A percentile compares a stretch with the other conserved stretches of the same genome.
phyloP scores from a whole-genome alignment of 2,113 vertebrate species.

The Mustela nigripes region DNA sequence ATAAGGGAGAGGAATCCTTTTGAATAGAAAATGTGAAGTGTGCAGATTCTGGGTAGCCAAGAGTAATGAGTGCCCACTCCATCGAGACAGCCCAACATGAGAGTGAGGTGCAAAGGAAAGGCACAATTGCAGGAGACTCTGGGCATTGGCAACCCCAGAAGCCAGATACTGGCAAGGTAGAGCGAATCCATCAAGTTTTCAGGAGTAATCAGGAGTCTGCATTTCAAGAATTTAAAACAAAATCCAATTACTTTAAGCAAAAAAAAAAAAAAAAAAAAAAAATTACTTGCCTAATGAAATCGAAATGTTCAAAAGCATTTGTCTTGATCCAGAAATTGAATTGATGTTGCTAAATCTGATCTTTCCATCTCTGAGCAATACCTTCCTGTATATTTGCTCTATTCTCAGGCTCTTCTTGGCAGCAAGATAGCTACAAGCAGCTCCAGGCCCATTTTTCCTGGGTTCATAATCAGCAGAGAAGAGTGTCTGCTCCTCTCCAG shows the following conservation, averaged over 20 bases:
- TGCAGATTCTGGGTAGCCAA: not conserved
- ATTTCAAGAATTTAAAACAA: slow-evolving; percentile 9
- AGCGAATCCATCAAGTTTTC: not conserved
- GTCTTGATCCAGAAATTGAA: not conserved
- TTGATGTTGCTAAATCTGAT: not conserved
- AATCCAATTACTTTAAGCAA: not conserved
- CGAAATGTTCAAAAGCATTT: slow-evolving; percentile 8
- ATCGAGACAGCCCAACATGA: not conserved
- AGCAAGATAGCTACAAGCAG: not conserved
- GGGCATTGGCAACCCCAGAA: not conserved
- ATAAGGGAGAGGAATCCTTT: not conserved
- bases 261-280: not conserved
- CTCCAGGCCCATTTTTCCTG: not conserved
- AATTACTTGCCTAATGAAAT: not conserved
- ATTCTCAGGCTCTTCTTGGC: not conserved
- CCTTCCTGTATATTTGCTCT: not conserved
- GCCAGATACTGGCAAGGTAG: not conserved
- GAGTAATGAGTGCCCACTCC: not conserved
- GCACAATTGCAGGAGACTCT: not conserved
- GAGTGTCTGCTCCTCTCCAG: not conserved
- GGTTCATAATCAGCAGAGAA: not conserved
- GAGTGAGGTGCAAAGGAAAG: not conserved
- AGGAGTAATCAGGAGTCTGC: not conserved
- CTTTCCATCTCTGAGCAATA: not conserved
- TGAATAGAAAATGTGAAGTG: not conserved